Base-by-base conservation (phyloP, 92 coral and sea anemone genomes). In the Pocillopora grandis region DNA sequence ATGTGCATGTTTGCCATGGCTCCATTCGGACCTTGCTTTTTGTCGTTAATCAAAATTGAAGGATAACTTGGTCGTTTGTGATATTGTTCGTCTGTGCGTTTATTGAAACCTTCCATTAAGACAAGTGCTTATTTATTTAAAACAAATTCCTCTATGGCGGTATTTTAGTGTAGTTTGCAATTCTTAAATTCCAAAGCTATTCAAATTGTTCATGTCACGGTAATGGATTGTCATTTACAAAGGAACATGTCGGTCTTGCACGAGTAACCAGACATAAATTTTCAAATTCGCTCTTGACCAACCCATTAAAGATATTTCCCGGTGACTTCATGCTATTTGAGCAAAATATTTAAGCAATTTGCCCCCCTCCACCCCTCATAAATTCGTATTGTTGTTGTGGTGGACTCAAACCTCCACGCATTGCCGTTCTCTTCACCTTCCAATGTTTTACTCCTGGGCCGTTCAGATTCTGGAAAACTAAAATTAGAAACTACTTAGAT, bases 281-380 rank as follows among this genome's bases (percentile, higher is more conserved):
- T 76, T 64, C 62, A 35, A 55, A 23, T 20, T 64, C 37, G 55
- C 66, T 48, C 52, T 48, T 33, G n/a, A 60, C 75, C 58, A 48
- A 68, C 27, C 31, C 67, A 67, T 80, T 56, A 49, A 80, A 66
- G 58, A 66, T 80, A 55, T 57, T 66, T 15, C 19, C 23, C 55
- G 77, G 58, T 80, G 68, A 80, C 70, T 80, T 58, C 77, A 80
- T 80, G 85, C 85, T 18, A 58, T 68, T 70, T 70, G 55, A 71
- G 11, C 77, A 80, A 35, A 20, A 1, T 56, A 80, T 70, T 21
- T 58, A 15, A 80, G 42, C 65, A 69, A 80, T 80, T 80, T 71
- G 37, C 18, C 66, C 79, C 16, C 33, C 23, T 42, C 21, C 33
- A 56, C 21, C 65, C 71, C 71, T 58, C 56, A 16, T n/a, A 19